A percentile compares a stretch with the other conserved stretches of the same genome.
phyloP scores from a whole-genome alignment of 2,888 invertebrate genomes.

The Flabesymbios commensalis region DNA sequence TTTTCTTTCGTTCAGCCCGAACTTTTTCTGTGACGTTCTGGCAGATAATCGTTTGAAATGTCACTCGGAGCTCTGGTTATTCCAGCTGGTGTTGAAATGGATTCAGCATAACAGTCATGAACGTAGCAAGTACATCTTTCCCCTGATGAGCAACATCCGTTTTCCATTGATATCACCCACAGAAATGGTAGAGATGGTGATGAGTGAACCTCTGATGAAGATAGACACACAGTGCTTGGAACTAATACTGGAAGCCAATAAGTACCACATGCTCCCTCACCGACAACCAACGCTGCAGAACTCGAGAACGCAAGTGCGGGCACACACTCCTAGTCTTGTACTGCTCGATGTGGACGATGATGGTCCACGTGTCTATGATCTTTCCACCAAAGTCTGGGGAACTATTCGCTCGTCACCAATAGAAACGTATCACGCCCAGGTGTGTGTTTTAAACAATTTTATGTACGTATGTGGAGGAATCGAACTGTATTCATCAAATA shows the following conservation, averaged over 20 bases:
- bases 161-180: conserved; percentile 17
- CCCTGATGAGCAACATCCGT: conserved; percentile 10
- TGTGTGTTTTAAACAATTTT: conserved; percentile 19
- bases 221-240: conserved; percentile 18
- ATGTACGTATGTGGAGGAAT: conserved; percentile 27
- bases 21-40: conserved; percentile 11
- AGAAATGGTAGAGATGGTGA: conserved; percentile 16
- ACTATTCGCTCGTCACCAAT: not conserved
- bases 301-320: conserved; percentile 12
- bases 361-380: conserved; percentile 14
- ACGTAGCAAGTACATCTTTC: not conserved
- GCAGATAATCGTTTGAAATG: conserved; percentile 6
- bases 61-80: conserved; percentile 12
- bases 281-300: conserved; percentile 18
- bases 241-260: conserved; percentile 21
- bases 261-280: conserved; percentile 21
- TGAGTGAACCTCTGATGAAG: conserved; percentile 16
- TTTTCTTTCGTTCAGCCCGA: conserved; percentile 1
- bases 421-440: conserved; percentile 23
- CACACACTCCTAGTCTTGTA: conserved; percentile 6
- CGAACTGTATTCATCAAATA: conserved; percentile 19
- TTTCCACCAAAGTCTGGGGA: conserved; percentile 7
- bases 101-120: conserved; percentile 4
- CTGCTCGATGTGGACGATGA: conserved; percentile 21
- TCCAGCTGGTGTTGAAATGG: conserved; percentile 16